Evolutionary conservation across 92 coral and sea anemone species (phyloP).

Genomic region (Porites evermanni): DNA sequence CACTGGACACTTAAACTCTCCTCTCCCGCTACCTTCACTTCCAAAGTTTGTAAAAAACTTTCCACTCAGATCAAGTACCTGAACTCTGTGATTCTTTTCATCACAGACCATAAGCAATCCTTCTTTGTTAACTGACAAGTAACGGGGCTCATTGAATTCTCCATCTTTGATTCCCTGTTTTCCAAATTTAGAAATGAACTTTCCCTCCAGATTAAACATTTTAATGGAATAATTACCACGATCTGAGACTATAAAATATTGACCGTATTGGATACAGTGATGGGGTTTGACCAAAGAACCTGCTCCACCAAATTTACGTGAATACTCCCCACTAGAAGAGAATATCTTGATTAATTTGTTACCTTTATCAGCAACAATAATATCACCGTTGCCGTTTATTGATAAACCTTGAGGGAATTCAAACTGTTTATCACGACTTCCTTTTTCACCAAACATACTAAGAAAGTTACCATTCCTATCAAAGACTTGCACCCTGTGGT

Average conservation of each 20-base stretch:
- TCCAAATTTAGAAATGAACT: not conserved
- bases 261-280: not conserved
- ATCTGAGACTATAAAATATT: not conserved
- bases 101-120: no score
- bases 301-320: not conserved
- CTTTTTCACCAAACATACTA: constrained; percentile 29
- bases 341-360: constrained; percentile 24
- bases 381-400: constrained; percentile 19
- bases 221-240: not conserved
- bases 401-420: constrained; percentile 8
- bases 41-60: not conserved
- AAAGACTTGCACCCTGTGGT: not conserved
- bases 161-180: not conserved
- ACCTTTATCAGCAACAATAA: constrained; percentile 36
- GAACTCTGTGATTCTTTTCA: no score
- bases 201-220: not conserved
- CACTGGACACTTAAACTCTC: not conserved
- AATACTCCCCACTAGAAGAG: constrained; percentile 22
- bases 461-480: not conserved
- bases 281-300: not conserved
- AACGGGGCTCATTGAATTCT: no score
- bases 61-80: no score
- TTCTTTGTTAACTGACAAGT: no score
- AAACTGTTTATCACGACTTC: constrained; percentile 5
- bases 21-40: not conserved